These are phyloP conservation scores for Encarsia formosa DNA, from an alignment of 2,888 invertebrate genomes.

Conservation along the genomic window DNA sequence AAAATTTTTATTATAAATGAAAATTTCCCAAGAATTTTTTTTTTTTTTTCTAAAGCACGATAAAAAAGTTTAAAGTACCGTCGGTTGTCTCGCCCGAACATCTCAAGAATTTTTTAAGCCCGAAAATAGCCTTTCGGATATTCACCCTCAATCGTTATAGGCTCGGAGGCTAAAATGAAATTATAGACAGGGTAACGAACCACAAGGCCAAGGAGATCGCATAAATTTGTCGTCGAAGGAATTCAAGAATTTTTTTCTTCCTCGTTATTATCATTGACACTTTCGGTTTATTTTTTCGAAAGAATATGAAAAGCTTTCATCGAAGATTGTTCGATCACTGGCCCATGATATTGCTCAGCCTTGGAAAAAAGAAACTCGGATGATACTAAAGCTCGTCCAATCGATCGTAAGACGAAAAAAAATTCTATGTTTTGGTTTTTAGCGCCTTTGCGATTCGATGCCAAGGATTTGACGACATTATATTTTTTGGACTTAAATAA, in stretches of 20 bases:
- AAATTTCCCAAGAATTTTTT: too few species aligned
- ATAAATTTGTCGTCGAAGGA: constrained; percentile 8
- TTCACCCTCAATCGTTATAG: not conserved
- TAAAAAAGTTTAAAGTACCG: too few species aligned
- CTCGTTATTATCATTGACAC: not conserved
- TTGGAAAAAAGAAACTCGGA: constrained; percentile 2
- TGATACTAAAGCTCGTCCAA: not conserved
- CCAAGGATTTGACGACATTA: too few species aligned
- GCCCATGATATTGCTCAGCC: constrained; percentile 18
- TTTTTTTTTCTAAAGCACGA: too few species aligned
- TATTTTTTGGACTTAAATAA: too few species aligned
- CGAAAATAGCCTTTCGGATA: not conserved
- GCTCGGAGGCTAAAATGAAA: not conserved
- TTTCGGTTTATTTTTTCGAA: not conserved
- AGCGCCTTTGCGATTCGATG: too few species aligned
- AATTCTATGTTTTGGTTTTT: too few species aligned
- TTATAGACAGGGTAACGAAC: too few species aligned
- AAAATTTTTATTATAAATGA: too few species aligned
- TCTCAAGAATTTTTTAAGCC: not conserved
- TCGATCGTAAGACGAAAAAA: too few species aligned
- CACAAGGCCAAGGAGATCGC: not conserved
- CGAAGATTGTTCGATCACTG: constrained; percentile 10
- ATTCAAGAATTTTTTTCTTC: not conserved
- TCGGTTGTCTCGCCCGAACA: too few species aligned
- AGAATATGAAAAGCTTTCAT: constrained; percentile 14